Conservation (phyloP, 2,888 invertebrate genomes). For the Criorhina ranunculi region DNA sequence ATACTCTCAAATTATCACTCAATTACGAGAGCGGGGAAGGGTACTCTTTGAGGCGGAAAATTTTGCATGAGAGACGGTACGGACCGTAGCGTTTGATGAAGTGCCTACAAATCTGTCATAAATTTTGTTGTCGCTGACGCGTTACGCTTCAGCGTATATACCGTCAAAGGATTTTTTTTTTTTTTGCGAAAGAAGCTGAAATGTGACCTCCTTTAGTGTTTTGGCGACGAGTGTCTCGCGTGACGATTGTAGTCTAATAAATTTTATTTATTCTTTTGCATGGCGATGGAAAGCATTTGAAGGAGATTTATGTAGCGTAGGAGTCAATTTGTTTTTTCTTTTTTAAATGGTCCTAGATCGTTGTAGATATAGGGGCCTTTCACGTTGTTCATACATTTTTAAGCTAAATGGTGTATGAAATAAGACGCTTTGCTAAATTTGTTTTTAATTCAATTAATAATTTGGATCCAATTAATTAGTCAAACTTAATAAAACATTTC, state of each 20-base stretch:
- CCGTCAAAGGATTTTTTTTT: constrained; percentile 70
- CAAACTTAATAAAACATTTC: too few relatives aligned
- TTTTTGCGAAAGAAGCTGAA: constrained; percentile 29
- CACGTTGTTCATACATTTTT: not conserved
- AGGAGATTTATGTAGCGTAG: constrained; percentile 22
- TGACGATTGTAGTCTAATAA: not conserved
- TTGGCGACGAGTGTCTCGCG: constrained; percentile 6
- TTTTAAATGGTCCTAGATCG: not conserved
- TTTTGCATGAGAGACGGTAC: constrained; percentile 22
- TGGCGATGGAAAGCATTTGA: not conserved
- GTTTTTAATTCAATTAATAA: not conserved
- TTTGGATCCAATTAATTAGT: not conserved
- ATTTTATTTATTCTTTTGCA: constrained; percentile 6
- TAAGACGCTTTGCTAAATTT: not conserved
- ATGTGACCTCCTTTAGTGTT: constrained; percentile 33
- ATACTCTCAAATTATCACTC: constrained; percentile 81
- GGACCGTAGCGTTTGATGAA: constrained; percentile 59
- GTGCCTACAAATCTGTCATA: constrained; percentile 77
- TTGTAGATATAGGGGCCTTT: not conserved
- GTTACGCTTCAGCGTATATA: constrained; percentile 62
- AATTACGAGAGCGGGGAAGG: constrained; percentile 77
- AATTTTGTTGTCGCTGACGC: constrained; percentile 73
- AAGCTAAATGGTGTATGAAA: not conserved
- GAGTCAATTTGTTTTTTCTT: constrained; percentile 7
- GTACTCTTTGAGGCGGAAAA: constrained; percentile 38